Percentiles rank a stretch among this genome's conserved stretches.
Evolutionary conservation across 30 jellyfish, hydroid and myxozoan species (phyloP).

Genomic region (Turritopsis dohrnii): DNA sequence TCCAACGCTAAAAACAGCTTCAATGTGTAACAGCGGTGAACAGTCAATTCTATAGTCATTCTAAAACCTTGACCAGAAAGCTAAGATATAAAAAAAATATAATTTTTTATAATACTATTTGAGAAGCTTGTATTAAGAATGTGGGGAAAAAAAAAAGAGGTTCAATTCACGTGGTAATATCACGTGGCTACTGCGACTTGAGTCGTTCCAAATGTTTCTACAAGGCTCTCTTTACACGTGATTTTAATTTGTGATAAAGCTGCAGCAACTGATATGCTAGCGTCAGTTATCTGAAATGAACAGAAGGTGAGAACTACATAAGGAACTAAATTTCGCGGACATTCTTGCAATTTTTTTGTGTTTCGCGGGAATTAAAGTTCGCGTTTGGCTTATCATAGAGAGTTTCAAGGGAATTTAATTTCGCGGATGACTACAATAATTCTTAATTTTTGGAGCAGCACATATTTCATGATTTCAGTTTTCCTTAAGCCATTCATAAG

Average conservation of each 20-base stretch:
- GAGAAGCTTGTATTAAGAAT: background rate
- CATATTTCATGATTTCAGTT: too few relatives aligned
- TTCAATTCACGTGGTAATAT: background rate
- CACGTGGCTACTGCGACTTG: conserved; percentile 21
- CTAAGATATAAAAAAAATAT: background rate
- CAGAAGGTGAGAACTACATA: background rate
- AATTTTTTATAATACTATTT: background rate
- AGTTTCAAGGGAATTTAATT: too few relatives aligned
- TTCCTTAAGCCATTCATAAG: too few relatives aligned
- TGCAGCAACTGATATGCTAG: conserved; percentile 49
- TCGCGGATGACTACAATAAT: too few relatives aligned
- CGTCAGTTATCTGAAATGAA: conserved; percentile 66
- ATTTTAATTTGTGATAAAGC: conserved; percentile 61
- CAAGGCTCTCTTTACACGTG: conserved; percentile 70
- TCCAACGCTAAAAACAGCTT: background rate
- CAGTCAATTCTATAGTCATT: background rate
- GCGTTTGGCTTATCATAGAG: too few relatives aligned
- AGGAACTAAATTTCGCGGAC: too few relatives aligned
- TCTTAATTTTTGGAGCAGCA: too few relatives aligned
- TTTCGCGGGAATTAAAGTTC: too few relatives aligned
- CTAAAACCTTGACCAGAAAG: background rate
- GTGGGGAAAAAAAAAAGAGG: background rate
- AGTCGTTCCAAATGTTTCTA: conserved; percentile 58
- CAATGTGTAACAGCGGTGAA: background rate
- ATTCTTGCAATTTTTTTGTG: too few relatives aligned